phyloP scores from a whole-genome alignment of 2,113 vertebrate genomes.

The Serinus canaria region DNA sequence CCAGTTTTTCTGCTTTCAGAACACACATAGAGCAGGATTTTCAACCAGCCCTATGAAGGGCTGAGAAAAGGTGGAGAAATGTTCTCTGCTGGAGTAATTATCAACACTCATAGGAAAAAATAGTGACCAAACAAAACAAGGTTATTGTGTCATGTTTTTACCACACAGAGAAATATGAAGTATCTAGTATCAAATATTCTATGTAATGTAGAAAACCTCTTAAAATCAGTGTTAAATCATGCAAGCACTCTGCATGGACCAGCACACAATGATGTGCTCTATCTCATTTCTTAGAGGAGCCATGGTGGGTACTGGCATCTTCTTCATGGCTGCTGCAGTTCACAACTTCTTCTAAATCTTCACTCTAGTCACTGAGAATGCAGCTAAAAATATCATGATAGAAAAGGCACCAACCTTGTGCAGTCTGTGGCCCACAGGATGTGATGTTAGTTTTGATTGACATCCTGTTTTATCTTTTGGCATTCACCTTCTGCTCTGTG shows the following conservation, averaged over 20 bases:
- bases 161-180: neutral
- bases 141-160: neutral
- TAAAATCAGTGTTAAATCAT: neutral
- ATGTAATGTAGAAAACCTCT: neutral
- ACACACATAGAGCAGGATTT: neutral
- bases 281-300: neutral
- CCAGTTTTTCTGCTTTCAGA: neutral
- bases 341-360: neutral
- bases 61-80: neutral
- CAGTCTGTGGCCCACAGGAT: fast-evolving
- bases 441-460: neutral
- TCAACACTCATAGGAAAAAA: neutral
- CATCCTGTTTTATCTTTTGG: neutral
- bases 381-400: neutral
- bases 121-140: neutral
- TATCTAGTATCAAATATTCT: neutral
- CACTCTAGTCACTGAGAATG: neutral
- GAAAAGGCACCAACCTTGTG: neutral
- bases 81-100: neutral
- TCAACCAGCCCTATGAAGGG: neutral
- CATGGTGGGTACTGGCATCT: neutral
- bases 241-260: neutral
- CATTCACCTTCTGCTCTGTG: neutral
- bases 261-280: fast-evolving
- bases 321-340: neutral